phyloP scores from a whole-genome alignment of 2,797 vertebrate species.

The Pangasius mekongensis region DNA sequence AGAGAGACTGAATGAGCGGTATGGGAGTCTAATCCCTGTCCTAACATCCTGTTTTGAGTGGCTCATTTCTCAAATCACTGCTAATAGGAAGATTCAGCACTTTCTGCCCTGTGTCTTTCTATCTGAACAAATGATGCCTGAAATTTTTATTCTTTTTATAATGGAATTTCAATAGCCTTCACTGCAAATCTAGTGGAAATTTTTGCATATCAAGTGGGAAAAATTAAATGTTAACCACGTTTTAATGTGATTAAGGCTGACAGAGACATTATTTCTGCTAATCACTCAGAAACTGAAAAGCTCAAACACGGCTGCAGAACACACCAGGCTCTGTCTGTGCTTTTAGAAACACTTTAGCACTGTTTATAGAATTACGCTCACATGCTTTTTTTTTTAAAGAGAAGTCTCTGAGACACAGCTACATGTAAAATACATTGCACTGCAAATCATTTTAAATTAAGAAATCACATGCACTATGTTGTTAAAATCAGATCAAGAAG shows the following conservation, averaged over 20 bases:
- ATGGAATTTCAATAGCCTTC: conserved; percentile 99
- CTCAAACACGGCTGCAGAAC: conserved; percentile 89
- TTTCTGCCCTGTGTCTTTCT: conserved; percentile 92
- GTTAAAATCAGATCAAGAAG: background rate
- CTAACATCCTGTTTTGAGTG: conserved; percentile 30
- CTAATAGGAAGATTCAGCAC: conserved; percentile 98
- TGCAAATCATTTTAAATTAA: background rate
- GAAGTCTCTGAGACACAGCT: background rate
- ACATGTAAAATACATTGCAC: background rate
- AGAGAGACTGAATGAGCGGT: conserved; percentile 31
- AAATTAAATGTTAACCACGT: conserved; percentile 99
- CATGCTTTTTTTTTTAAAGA: background rate
- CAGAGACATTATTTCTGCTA: conserved; percentile 99
- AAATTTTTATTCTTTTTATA: conserved; percentile 99
- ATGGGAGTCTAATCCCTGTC: conserved; percentile 45
- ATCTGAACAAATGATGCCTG: conserved; percentile 99
- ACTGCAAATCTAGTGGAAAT: conserved; percentile 99
- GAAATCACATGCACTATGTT: background rate
- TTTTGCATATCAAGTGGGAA: conserved; percentile 99
- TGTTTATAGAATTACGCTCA: conserved; percentile 7
- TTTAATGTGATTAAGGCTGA: conserved; percentile 99
- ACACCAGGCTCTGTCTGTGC: conserved; percentile 72
- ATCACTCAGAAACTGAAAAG: conserved; percentile 95
- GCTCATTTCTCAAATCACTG: conserved; percentile 87
- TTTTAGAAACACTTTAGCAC: conserved; percentile 26